phyloP scores from a whole-genome alignment of 2,113 vertebrate genomes.

The Poeciliopsis occidentalis region DNA sequence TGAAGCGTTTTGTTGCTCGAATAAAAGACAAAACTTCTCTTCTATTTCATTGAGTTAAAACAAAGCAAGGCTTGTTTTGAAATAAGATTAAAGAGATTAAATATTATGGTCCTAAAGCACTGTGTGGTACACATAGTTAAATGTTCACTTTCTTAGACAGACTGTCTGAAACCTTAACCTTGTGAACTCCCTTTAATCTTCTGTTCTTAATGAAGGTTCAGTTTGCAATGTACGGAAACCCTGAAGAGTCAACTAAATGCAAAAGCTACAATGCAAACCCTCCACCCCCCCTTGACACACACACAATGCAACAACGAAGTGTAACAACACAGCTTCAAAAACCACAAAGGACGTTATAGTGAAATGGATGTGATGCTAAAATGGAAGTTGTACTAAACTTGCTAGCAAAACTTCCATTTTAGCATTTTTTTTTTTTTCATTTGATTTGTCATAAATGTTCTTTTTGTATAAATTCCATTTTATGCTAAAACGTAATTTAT shows the following conservation, averaged over 20 bases:
- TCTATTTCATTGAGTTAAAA: not conserved
- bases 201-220: slow-evolving; percentile 6
- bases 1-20: not conserved
- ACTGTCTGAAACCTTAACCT: slow-evolving; percentile 4
- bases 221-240: not conserved
- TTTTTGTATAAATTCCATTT: not conserved
- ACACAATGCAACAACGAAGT: too few relatives aligned
- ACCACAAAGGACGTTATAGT: too few relatives aligned
- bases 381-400: not conserved
- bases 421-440: not conserved
- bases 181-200: not conserved
- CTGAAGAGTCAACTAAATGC: too few relatives aligned
- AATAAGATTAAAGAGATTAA: not conserved
- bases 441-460: not conserved
- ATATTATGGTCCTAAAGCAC: not conserved
- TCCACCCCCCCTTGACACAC: too few relatives aligned
- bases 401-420: too few relatives aligned
- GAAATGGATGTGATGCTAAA: not conserved
- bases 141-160: not conserved
- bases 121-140: not conserved
- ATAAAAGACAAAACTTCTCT: not conserved
- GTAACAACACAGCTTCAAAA: too few relatives aligned
- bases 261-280: too few relatives aligned
- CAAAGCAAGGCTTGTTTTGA: slow-evolving; percentile 3
- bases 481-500: too few relatives aligned